A percentile compares a stretch with the other conserved stretches of the same genome.
Evolutionary conservation across 2,888 invertebrate species (phyloP).

Genomic region (Drosophila pullipes): DNA sequence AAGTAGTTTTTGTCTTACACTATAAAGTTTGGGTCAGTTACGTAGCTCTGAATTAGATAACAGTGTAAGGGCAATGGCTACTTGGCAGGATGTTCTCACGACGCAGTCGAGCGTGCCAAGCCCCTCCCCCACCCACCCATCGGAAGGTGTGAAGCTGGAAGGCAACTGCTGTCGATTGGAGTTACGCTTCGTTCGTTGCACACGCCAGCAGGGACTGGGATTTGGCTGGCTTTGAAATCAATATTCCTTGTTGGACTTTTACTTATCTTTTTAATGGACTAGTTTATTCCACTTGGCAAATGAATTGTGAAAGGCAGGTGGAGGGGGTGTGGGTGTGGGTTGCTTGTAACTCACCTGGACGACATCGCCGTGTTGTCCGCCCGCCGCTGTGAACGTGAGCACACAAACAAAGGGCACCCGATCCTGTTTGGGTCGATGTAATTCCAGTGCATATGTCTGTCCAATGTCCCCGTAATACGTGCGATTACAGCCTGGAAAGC

Average conservation of each 20-base stretch:
- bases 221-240: slow-evolving; percentile 77
- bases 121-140: slow-evolving; percentile 23
- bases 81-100: slow-evolving; percentile 62
- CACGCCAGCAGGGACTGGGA: slow-evolving; percentile 57
- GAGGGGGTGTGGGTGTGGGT: neutral
- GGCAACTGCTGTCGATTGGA: slow-evolving; percentile 50
- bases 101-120: slow-evolving; percentile 73
- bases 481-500: slow-evolving; percentile 89
- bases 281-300: slow-evolving; percentile 73
- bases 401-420: slow-evolving; percentile 94
- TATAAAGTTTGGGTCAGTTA: slow-evolving; percentile 61
- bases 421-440: slow-evolving; percentile 94
- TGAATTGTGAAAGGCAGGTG: slow-evolving; percentile 60
- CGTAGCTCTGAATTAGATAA: slow-evolving; percentile 43
- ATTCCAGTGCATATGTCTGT: slow-evolving; percentile 93
- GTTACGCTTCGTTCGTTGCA: slow-evolving; percentile 58
- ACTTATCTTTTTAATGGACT: slow-evolving; percentile 78
- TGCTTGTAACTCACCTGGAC: slow-evolving; percentile 89
- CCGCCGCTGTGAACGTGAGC: slow-evolving; percentile 94
- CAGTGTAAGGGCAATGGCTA: slow-evolving; percentile 45
- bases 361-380: slow-evolving; percentile 93
- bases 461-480: slow-evolving; percentile 96
- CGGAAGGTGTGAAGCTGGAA: slow-evolving; percentile 70
- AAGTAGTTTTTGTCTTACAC: slow-evolving; percentile 9
- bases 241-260: slow-evolving; percentile 56